Conservation (phyloP, 2,113 vertebrate species). For the Trinectes maculatus region DNA sequence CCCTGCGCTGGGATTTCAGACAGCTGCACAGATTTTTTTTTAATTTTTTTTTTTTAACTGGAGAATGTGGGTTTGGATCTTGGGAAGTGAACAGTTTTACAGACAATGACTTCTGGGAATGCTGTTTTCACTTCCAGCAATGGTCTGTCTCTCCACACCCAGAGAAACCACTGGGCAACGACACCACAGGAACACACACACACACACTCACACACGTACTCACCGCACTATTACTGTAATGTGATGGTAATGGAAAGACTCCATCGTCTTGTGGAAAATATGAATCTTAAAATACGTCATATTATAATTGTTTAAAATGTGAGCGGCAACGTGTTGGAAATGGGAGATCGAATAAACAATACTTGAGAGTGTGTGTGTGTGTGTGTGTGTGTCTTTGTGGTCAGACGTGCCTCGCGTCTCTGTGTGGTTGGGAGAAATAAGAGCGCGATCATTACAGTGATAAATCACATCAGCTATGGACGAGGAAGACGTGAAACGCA, state of each 20-base stretch:
- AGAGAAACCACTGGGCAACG: slow-evolving; percentile 36
- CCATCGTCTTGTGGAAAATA: slow-evolving; percentile 63
- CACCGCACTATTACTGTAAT: slow-evolving; percentile 24
- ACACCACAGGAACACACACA: slow-evolving; percentile 3
- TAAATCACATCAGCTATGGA: slow-evolving; percentile 31
- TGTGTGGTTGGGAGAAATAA: slow-evolving; percentile 10
- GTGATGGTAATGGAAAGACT: slow-evolving; percentile 57
- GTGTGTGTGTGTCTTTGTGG: slow-evolving; percentile 20
- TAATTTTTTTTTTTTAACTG: neutral
- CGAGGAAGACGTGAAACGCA: slow-evolving; percentile 4
- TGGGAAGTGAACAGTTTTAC: slow-evolving; percentile 37
- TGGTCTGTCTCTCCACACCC: slow-evolving; percentile 41
- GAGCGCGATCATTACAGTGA: slow-evolving; percentile 14
- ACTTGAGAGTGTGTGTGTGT: neutral
- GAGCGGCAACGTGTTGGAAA: slow-evolving; percentile 52
- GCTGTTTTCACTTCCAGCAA: slow-evolving; percentile 44
- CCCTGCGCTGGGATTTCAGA: slow-evolving; percentile 15
- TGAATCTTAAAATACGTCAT: slow-evolving; percentile 46
- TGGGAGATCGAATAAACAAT: slow-evolving; percentile 2
- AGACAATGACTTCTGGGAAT: slow-evolving; percentile 71
- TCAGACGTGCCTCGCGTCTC: slow-evolving; percentile 21
- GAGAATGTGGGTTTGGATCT: slow-evolving; percentile 7
- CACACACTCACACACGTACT: slow-evolving; percentile 12
- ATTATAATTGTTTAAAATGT: slow-evolving; percentile 54
- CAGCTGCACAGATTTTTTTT: slow-evolving; percentile 35